phyloP scores from a whole-genome alignment of 2,113 vertebrate genomes.

The Symphodus melops region DNA sequence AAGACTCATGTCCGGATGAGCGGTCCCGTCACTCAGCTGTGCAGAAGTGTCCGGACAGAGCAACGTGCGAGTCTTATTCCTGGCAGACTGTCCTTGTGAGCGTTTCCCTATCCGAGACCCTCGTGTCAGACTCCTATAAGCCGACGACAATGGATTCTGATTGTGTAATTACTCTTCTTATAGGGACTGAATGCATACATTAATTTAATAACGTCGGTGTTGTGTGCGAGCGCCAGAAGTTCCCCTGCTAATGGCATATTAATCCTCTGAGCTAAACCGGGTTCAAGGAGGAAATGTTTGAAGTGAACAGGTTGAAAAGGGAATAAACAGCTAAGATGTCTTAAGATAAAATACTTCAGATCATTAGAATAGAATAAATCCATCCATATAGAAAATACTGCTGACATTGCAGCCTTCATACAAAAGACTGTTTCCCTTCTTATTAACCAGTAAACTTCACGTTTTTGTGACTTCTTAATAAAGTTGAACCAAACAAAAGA shows the following conservation, averaged over 20 bases:
- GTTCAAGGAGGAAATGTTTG: conserved; percentile 35
- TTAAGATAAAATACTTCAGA: conserved; percentile 49
- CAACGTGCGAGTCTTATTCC: neutral
- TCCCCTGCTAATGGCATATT: conserved; percentile 54
- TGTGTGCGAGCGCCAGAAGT: conserved; percentile 28
- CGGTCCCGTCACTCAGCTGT: conserved; percentile 57
- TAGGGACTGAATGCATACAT: conserved; percentile 49
- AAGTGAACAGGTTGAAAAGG: conserved; percentile 43
- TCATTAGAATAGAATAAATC: conserved; percentile 46
- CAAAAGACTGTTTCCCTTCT: neutral
- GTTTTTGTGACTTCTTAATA: conserved; percentile 3
- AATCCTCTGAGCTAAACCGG: conserved; percentile 64
- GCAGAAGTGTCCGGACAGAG: neutral
- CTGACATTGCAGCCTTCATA: conserved; percentile 4
- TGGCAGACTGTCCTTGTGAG: conserved; percentile 60
- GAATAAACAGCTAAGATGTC: conserved; percentile 33
- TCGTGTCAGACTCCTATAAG: conserved; percentile 43
- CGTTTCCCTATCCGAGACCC: conserved; percentile 22
- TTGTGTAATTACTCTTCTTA: conserved; percentile 60
- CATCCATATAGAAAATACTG: conserved; percentile 15
- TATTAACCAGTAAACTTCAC: conserved; percentile 13
- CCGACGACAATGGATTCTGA: conserved; percentile 64
- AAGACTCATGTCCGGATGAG: conserved; percentile 19
- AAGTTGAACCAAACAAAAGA: neutral
- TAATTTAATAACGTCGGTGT: conserved; percentile 62